Base-by-base conservation (phyloP, 2,888 invertebrate genomes). In the Pristionchus exspectatus region DNA sequence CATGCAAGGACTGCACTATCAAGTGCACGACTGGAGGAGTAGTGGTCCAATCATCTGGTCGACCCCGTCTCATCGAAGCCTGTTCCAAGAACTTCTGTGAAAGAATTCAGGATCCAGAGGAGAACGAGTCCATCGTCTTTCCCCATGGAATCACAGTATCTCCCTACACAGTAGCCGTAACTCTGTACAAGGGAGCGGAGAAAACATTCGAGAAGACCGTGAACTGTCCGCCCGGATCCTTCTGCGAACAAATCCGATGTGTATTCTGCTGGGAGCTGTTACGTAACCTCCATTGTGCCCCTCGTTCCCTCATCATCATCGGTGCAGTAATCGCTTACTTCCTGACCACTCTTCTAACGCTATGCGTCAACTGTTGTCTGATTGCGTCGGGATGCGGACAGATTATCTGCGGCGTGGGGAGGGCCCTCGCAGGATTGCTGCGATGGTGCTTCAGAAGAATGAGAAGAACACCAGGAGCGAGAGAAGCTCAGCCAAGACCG, bases 241-340 rank as follows among this genome's bases (percentile, higher is more conserved):
- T 89, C 27, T 89, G 89, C 44, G 89, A 89, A 24, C 24, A 18
- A 21, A 69, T 89, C 66, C 24, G 59, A 18, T 89, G 89, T 74
- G 12, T 12, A 4, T 27, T 86, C 9, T 89, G 89, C 63, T 74
- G 56, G 59, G 27, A 30, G 30, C 72, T 33, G 0, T 7, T 72
- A 2, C 27, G 50, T 0, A 89, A 89, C 33, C 74, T 54, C 5
- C 89, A 89, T 2, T 89, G 89, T n/a, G 74, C 86, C 24, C 72
- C 89, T 1, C 2, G 38, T 3, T 3, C 33, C 3, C 59, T 54
- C n/a, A 33, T 72, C 1, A 18, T 59, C 56, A 21, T 16, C 4
- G 24, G 72, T 50, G 54, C 50, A 18, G 24, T 69, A 3, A 7
- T 72, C 54, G 5, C 69, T 1, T 86, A 86, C 27, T n/a, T 86